These are phyloP conservation scores for Hermaeophaga mercurialis DNA, from an alignment of 2,888 invertebrate genomes.

Conservation along the genomic window DNA sequence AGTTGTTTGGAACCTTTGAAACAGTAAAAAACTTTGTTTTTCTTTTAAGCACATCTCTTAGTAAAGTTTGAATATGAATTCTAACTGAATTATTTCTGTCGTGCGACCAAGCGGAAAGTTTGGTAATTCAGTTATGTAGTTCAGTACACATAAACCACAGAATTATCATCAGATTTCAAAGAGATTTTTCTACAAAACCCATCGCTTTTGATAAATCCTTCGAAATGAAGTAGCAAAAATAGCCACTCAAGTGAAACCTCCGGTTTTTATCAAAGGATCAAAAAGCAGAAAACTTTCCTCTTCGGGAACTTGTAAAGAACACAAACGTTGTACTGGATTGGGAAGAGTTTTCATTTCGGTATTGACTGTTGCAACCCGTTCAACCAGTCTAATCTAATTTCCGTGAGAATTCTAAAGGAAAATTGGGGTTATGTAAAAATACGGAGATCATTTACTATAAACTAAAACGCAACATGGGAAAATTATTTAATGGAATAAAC, in stretches of 20 bases:
- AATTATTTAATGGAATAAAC: too few relatives aligned
- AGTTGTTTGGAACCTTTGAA: too few relatives aligned
- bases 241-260: slow-evolving; percentile 16
- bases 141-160: slow-evolving; percentile 16
- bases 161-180: slow-evolving; percentile 23
- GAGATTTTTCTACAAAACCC: slow-evolving; percentile 15
- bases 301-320: slow-evolving; percentile 6
- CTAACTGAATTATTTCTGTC: slow-evolving; percentile 14
- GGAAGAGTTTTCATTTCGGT: slow-evolving; percentile 12
- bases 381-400: slow-evolving; percentile 14
- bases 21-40: background rate
- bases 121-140: slow-evolving; percentile 18
- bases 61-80: background rate
- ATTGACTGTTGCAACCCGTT: slow-evolving; percentile 8
- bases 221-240: slow-evolving; percentile 22
- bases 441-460: background rate
- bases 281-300: slow-evolving; percentile 11
- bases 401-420: background rate
- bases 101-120: slow-evolving; percentile 10
- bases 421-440: slow-evolving; percentile 1
- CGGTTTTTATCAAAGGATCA: slow-evolving; percentile 17
- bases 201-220: slow-evolving; percentile 17
- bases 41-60: background rate
- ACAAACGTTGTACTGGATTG: background rate
- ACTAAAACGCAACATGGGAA: too few relatives aligned